phyloP scores from a whole-genome alignment of 2,888 invertebrate genomes.

The Conus canariensis region DNA sequence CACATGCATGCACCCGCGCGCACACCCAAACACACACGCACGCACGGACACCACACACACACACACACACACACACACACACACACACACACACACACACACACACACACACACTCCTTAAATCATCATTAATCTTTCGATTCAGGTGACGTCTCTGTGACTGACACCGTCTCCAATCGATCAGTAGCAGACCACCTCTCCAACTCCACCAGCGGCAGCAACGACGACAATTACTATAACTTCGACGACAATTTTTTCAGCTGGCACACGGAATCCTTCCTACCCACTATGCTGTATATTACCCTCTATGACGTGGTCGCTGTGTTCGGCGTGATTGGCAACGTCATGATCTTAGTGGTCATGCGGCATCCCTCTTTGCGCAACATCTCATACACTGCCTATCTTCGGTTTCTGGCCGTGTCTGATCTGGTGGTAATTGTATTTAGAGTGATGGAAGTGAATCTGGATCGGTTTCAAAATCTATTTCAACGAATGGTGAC shows the following conservation, averaged over 20 bases:
- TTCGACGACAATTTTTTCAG: background rate
- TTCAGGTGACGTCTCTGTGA: too few relatives aligned
- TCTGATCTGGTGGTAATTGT: background rate
- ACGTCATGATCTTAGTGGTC: conserved; percentile 23
- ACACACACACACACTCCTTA: too few relatives aligned
- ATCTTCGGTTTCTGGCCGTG: conserved; percentile 5
- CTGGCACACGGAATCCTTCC: background rate
- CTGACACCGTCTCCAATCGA: background rate
- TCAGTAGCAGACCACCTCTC: background rate
- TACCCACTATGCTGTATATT: background rate
- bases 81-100: too few relatives aligned
- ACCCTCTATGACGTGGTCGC: background rate
- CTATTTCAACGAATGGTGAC: conserved; percentile 2
- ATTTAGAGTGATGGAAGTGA: background rate
- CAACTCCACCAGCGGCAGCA: background rate
- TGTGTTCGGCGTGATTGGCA: background rate
- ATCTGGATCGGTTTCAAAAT: conserved; percentile 5
- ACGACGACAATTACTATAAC: background rate
- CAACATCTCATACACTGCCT: background rate
- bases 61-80: too few relatives aligned
- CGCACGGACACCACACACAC: too few relatives aligned
- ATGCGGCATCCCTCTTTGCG: background rate
- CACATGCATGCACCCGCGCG: too few relatives aligned
- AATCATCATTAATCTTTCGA: too few relatives aligned
- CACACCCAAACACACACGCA: too few relatives aligned